Conservation (phyloP, 2,113 vertebrate species). For the Tinamus guttatus region DNA sequence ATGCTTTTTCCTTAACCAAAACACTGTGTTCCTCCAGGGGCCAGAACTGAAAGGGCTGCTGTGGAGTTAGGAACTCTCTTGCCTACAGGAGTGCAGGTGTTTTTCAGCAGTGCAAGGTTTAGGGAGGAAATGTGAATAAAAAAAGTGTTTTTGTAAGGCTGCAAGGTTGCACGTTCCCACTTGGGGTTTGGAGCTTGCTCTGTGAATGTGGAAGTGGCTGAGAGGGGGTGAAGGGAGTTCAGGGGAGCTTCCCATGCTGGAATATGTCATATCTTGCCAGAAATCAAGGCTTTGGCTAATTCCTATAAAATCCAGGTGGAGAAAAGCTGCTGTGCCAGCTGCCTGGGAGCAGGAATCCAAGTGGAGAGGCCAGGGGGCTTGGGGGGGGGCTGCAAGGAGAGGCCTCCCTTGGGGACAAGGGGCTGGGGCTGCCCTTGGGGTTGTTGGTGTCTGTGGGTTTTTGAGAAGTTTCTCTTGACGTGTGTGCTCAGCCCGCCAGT, state of each 20-base stretch:
- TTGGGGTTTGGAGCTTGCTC: neutral
- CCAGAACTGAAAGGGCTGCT: neutral
- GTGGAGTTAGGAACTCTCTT: neutral
- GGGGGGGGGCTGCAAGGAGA: too few relatives aligned
- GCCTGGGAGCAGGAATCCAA: accelerated
- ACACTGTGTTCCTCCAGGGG: neutral
- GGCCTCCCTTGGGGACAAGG: neutral
- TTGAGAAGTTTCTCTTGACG: constrained; percentile 32
- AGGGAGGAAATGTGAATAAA: neutral
- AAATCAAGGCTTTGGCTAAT: neutral
- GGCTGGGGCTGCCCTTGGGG: neutral
- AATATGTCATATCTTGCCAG: neutral
- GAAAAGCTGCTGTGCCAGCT: neutral
- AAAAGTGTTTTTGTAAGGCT: neutral
- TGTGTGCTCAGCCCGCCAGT: neutral
- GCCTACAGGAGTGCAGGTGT: neutral
- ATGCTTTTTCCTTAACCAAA: neutral
- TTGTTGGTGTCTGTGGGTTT: neutral
- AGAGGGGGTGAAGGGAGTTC: neutral
- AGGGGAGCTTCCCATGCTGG: neutral
- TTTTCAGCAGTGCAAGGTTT: neutral
- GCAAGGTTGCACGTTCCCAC: neutral
- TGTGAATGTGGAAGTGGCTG: neutral
- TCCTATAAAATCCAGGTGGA: neutral
- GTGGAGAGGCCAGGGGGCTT: neutral